phyloP scores from a whole-genome alignment of 2,113 vertebrate species.

The Hassar affinis region DNA sequence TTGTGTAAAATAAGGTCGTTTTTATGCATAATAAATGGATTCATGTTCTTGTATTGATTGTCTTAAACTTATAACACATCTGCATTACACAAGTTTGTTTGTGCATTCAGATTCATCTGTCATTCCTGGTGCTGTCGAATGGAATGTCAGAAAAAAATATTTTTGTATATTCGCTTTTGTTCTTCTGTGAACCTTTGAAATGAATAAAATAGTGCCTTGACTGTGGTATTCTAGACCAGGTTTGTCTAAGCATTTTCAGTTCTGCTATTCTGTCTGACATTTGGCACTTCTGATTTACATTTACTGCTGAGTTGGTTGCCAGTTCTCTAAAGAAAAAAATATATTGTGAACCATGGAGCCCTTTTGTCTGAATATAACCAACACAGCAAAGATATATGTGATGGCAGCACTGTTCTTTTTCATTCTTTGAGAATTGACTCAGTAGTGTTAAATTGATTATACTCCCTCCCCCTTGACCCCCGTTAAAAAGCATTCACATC shows the following conservation, averaged over 20 bases:
- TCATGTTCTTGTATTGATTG: not conserved
- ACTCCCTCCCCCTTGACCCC: not conserved
- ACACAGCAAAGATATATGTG: not conserved
- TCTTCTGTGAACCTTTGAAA: not conserved
- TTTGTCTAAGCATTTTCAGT: not conserved
- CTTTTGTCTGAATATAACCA: not conserved
- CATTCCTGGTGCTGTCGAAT: not conserved
- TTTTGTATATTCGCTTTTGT: not conserved
- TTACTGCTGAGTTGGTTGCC: not conserved
- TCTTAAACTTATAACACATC: not conserved
- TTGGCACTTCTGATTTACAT: constrained; percentile 1
- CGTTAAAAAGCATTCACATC: not conserved
- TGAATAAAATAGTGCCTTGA: not conserved
- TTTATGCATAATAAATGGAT: constrained; percentile 30
- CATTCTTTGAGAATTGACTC: not conserved
- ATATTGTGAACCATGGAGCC: not conserved
- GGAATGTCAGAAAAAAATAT: not conserved
- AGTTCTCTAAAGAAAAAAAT: not conserved
- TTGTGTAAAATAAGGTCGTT: constrained; percentile 35
- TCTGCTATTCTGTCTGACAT: not conserved
- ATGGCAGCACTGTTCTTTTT: not conserved
- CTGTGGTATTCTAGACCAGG: not conserved
- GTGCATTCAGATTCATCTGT: not conserved
- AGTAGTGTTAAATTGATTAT: not conserved
- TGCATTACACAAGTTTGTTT: not conserved